Percentiles rank a stretch among this genome's conserved stretches.
These are phyloP conservation scores for Masticophis lateralis DNA, from an alignment of 2,797 vertebrate species.

Conservation along the genomic window DNA sequence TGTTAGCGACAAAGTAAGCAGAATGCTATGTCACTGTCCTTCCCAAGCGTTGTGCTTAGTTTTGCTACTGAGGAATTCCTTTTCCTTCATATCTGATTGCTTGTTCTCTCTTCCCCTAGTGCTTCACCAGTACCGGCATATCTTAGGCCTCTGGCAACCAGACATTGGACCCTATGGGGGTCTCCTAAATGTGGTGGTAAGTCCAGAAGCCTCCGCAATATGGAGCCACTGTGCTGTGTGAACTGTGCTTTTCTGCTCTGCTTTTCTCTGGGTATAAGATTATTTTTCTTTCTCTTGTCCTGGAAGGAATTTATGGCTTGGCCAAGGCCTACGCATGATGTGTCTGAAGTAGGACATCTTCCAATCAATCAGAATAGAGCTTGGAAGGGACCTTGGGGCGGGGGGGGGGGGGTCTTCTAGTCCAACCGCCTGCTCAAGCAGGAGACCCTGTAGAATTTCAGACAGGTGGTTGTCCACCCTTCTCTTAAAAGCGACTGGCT, in stretches of 20 bases:
- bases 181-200: constrained; percentile 95
- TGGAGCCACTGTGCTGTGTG: rapidly evolving
- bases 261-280: background rate
- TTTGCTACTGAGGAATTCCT: background rate
- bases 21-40: too few species aligned
- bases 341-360: background rate
- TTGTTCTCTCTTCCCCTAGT: constrained; percentile 70
- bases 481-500: background rate
- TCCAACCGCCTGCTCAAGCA: background rate
- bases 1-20: too few species aligned
- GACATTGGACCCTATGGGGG: constrained; percentile 97
- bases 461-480: background rate
- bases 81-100: background rate
- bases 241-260: background rate
- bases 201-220: constrained; percentile 27
- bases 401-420: background rate
- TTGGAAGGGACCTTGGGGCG: background rate
- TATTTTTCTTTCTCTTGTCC: rapidly evolving
- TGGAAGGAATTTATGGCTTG: background rate
- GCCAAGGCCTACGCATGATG: background rate
- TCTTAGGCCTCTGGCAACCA: constrained; percentile 97
- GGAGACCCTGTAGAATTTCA: too few species aligned
- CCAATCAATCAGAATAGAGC: background rate
- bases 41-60: background rate
- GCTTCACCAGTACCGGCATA: constrained; percentile 91